phyloP scores from a whole-genome alignment of 2,888 invertebrate genomes.

The Andrena praecox region DNA sequence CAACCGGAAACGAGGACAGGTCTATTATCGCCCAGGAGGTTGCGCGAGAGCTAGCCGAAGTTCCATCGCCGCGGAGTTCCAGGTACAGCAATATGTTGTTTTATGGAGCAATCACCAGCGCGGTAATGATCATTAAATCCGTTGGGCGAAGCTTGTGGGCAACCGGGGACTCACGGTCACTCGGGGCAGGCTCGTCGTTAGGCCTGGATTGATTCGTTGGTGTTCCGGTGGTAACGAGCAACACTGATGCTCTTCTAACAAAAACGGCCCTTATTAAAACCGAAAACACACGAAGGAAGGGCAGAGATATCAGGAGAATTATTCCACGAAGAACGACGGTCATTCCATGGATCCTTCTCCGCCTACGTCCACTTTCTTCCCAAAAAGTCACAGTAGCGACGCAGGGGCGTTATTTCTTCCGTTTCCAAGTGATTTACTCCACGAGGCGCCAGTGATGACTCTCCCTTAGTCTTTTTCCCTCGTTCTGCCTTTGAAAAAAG shows the following conservation, averaged over 20 bases:
- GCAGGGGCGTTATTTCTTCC: not conserved
- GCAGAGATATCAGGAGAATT: not conserved
- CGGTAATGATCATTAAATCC: constrained; percentile 78
- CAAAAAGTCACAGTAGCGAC: not conserved
- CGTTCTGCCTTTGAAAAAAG: not conserved
- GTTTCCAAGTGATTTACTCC: not conserved
- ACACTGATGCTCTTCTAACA: not conserved
- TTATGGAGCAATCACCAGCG: constrained; percentile 78
- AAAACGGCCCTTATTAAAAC: not conserved
- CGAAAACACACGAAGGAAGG: not conserved
- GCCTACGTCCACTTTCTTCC: not conserved
- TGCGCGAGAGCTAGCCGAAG: constrained; percentile 60
- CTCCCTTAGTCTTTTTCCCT: not conserved
- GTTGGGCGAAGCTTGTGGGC: constrained; percentile 51
- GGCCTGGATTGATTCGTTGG: constrained; percentile 49
- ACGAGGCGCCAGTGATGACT: not conserved
- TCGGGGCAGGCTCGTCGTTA: constrained; percentile 58
- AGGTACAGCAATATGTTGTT: constrained; percentile 76
- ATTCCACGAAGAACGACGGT: not conserved
- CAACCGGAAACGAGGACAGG: constrained; percentile 73
- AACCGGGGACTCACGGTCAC: constrained; percentile 35
- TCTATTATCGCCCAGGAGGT: constrained; percentile 68
- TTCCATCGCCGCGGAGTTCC: constrained; percentile 71
- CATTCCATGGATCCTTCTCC: not conserved
- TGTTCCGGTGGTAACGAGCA: constrained; percentile 42